Evolutionary conservation across 2,113 vertebrate species (phyloP).

Genomic region (Penelope pileata): DNA sequence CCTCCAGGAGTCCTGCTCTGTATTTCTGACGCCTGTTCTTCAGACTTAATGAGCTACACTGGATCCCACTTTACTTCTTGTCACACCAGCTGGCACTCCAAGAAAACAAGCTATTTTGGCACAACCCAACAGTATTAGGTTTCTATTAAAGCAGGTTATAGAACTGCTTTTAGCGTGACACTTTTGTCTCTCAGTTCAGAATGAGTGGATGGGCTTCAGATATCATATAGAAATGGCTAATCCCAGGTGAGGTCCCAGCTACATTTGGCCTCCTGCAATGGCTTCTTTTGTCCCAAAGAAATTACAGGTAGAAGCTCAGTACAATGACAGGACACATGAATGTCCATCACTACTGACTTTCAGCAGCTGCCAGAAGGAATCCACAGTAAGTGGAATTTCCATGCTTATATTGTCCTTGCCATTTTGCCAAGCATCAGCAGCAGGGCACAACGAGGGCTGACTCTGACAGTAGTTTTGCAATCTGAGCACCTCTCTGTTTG

Average conservation of each 20-base stretch:
- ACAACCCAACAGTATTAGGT: background rate
- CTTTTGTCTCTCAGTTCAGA: background rate
- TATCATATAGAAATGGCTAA: background rate
- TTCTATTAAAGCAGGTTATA: background rate
- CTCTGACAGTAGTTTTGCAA: background rate
- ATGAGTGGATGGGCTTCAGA: background rate
- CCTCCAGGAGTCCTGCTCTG: background rate
- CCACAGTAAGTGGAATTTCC: background rate
- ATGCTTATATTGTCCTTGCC: background rate
- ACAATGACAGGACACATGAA: rapidly evolving
- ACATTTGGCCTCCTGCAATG: background rate
- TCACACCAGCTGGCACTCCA: background rate
- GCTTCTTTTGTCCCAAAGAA: background rate
- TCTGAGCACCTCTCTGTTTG: background rate
- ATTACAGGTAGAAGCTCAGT: background rate
- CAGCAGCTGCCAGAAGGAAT: background rate
- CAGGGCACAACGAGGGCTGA: background rate
- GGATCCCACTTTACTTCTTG: background rate
- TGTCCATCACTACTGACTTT: background rate
- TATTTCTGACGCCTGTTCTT: background rate
- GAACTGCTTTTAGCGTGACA: background rate
- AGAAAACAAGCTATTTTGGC: background rate
- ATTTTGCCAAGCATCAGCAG: background rate
- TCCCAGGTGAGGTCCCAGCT: rapidly evolving
- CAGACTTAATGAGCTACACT: background rate